Conservation (phyloP, 2,113 vertebrate genomes). For the Labeo catla region DNA sequence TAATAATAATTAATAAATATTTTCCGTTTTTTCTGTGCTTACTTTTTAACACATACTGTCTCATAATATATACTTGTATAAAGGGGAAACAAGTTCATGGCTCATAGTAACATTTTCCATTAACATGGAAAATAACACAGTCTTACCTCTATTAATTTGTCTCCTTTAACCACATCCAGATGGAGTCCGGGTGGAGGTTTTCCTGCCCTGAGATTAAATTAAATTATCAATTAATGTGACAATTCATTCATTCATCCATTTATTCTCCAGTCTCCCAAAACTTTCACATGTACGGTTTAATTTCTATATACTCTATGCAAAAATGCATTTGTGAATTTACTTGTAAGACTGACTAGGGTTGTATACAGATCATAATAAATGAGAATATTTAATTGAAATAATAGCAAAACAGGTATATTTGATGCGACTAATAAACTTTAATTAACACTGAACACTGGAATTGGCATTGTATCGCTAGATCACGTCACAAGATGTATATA, state of each 20-base stretch:
- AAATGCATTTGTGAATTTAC: neutral
- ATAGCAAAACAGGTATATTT: neutral
- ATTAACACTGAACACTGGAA: neutral
- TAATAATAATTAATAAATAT: too few species aligned
- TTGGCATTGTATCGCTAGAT: neutral
- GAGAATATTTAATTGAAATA: neutral
- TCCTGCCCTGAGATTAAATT: conserved; percentile 78
- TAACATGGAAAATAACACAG: neutral
- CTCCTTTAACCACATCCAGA: conserved; percentile 90
- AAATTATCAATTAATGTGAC: neutral
- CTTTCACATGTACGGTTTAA: neutral
- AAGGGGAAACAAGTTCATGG: neutral
- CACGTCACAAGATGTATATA: too few species aligned
- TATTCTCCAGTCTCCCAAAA: neutral
- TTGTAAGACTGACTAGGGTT: neutral
- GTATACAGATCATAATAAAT: neutral
- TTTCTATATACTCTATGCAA: neutral
- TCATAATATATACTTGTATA: neutral
- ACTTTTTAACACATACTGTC: neutral
- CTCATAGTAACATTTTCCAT: neutral
- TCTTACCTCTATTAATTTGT: conserved; percentile 88
- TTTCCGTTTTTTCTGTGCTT: neutral
- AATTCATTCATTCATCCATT: neutral
- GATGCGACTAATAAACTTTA: neutral
- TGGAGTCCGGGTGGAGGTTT: conserved; percentile 87